Evolutionary conservation across 2,888 invertebrate genomes (phyloP).

Genomic region (Eristalis arbustorum): DNA sequence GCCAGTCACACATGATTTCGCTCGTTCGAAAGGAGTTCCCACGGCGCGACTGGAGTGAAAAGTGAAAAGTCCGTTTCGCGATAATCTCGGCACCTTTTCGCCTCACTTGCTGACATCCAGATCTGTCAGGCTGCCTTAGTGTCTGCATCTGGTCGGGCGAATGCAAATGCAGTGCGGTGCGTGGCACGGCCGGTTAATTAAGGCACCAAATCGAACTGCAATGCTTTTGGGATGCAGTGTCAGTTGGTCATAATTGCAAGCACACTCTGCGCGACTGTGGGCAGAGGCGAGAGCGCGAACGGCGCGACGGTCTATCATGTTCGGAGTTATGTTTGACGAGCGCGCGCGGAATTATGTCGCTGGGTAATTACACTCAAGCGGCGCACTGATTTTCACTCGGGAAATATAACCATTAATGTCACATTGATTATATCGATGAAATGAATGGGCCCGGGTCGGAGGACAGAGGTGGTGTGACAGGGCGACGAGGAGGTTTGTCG

Average conservation of each 20-base stretch:
- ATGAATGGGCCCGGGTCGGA: slow-evolving; percentile 13
- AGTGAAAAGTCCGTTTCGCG: slow-evolving; percentile 38
- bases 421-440: slow-evolving; percentile 55
- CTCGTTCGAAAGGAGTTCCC: slow-evolving; percentile 30
- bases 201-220: slow-evolving; percentile 12
- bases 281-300: slow-evolving; percentile 1
- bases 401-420: slow-evolving; percentile 56
- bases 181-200: slow-evolving; percentile 64
- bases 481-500: not conserved
- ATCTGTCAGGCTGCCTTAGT: slow-evolving; percentile 63
- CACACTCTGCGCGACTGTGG: too few species aligned
- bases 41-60: slow-evolving; percentile 21
- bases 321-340: slow-evolving; percentile 60
- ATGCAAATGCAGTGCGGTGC: slow-evolving; percentile 51
- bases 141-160: slow-evolving; percentile 48
- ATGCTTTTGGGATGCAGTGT: slow-evolving; percentile 34
- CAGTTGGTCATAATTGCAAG: slow-evolving; percentile 36
- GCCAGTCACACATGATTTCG: too few species aligned
- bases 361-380: slow-evolving; percentile 58
- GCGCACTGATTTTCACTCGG: slow-evolving; percentile 54
- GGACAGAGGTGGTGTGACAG: not conserved
- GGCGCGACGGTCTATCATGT: slow-evolving; percentile 58
- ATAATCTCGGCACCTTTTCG: slow-evolving; percentile 56
- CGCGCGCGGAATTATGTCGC: slow-evolving; percentile 58
- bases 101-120: slow-evolving; percentile 62